phyloP scores from a whole-genome alignment of 2,113 vertebrate genomes.

The Esox niger region DNA sequence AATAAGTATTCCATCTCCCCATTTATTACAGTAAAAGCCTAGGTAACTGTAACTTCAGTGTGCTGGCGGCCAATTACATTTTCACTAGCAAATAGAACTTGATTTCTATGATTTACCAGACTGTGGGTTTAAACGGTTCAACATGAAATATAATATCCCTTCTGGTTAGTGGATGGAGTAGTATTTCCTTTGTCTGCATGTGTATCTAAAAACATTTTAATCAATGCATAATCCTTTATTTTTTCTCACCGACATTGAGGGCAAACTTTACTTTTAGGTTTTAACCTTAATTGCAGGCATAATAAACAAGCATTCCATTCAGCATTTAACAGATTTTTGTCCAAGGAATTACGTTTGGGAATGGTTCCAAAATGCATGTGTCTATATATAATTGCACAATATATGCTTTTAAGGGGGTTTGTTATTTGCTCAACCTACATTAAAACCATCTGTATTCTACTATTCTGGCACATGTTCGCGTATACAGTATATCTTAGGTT shows the following conservation, averaged over 20 bases:
- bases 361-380: slow-evolving; percentile 12
- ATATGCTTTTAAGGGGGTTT: slow-evolving; percentile 16
- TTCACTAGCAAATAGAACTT: too few species aligned
- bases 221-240: background rate
- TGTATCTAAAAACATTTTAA: background rate
- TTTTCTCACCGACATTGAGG: slow-evolving; percentile 6
- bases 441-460: slow-evolving; percentile 28
- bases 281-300: slow-evolving; percentile 26
- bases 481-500: slow-evolving; percentile 6
- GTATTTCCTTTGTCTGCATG: background rate
- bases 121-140: background rate
- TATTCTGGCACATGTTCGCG: background rate
- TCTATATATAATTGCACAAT: slow-evolving; percentile 23
- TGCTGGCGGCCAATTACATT: too few species aligned
- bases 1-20: too few species aligned
- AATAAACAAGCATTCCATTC: slow-evolving; percentile 32
- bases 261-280: slow-evolving; percentile 16
- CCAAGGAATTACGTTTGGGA: slow-evolving; percentile 16
- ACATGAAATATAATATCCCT: background rate
- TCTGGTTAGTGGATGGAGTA: background rate
- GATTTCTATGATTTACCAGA: too few species aligned
- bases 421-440: slow-evolving; percentile 8
- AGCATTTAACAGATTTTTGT: slow-evolving; percentile 34
- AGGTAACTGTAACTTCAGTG: too few species aligned
- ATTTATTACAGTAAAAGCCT: too few species aligned